Conservation (phyloP, 2,888 invertebrate genomes). For the Perizoma flavofasciatum region DNA sequence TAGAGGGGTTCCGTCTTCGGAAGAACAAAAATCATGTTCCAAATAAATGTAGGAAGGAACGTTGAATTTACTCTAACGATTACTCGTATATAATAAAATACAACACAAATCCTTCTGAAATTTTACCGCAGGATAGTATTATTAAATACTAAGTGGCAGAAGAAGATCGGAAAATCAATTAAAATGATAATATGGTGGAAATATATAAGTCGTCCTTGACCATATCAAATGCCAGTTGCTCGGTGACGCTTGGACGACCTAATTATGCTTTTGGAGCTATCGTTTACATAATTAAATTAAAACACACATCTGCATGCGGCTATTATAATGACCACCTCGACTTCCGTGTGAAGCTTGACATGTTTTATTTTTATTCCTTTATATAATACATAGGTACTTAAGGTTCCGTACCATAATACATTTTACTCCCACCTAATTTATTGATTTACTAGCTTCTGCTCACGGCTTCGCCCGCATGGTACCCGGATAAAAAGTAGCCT, state of each 20-base stretch:
- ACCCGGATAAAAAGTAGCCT: too few relatives aligned
- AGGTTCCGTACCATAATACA: too few relatives aligned
- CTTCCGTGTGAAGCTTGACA: slow-evolving; percentile 22
- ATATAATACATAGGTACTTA: too few relatives aligned
- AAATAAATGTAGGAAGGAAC: too few relatives aligned
- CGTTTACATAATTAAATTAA: slow-evolving; percentile 22
- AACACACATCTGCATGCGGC: slow-evolving; percentile 3
- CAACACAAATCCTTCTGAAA: neutral
- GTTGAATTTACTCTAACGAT: too few relatives aligned
- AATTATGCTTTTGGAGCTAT: slow-evolving; percentile 19
- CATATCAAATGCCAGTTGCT: slow-evolving; percentile 22
- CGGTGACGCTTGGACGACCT: slow-evolving; percentile 23
- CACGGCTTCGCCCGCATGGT: too few relatives aligned
- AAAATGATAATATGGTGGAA: slow-evolving; percentile 2
- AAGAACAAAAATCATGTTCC: too few relatives aligned
- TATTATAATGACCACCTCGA: slow-evolving; percentile 11
- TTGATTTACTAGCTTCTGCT: too few relatives aligned
- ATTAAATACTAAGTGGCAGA: neutral
- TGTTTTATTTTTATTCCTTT: neutral
- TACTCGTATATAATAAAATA: neutral
- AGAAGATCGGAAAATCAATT: slow-evolving; percentile 11
- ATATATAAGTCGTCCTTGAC: slow-evolving; percentile 16
- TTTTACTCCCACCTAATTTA: too few relatives aligned
- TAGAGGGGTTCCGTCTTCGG: too few relatives aligned
- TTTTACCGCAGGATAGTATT: neutral